Evolutionary conservation across 2,113 vertebrate genomes (phyloP).

Genomic region (Rhinoderma darwinii): DNA sequence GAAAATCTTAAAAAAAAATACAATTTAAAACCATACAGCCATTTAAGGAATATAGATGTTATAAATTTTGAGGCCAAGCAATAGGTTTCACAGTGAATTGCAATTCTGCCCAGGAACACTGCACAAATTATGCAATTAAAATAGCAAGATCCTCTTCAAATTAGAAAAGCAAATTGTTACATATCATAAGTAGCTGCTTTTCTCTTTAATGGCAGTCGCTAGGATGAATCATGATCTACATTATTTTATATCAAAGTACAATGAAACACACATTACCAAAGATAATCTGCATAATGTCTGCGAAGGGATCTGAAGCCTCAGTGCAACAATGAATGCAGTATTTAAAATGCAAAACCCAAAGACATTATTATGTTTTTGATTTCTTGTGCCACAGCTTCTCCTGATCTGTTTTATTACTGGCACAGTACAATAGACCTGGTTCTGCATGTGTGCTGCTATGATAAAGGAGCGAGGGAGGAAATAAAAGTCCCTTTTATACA

Average conservation of each 20-base stretch:
- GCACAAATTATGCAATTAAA: slow-evolving; percentile 79
- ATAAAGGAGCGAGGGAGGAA: slow-evolving; percentile 79
- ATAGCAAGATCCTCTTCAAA: slow-evolving; percentile 80
- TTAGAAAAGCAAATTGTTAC: slow-evolving; percentile 88
- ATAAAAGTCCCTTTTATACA: slow-evolving; percentile 78
- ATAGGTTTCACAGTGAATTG: slow-evolving; percentile 71
- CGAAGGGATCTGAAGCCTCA: slow-evolving; percentile 81
- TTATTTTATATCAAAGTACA: slow-evolving; percentile 88
- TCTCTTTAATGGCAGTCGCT: slow-evolving; percentile 81
- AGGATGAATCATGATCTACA: slow-evolving; percentile 79
- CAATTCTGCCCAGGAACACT: slow-evolving; percentile 73
- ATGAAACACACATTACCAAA: slow-evolving; percentile 85
- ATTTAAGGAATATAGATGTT: slow-evolving; percentile 70
- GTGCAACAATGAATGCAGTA: slow-evolving; percentile 81
- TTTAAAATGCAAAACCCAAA: slow-evolving; percentile 87
- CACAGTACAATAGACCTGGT: slow-evolving; percentile 71
- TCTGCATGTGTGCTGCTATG: slow-evolving; percentile 74
- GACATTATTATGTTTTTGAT: slow-evolving; percentile 85
- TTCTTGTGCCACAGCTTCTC: slow-evolving; percentile 79
- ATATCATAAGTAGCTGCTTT: slow-evolving; percentile 82
- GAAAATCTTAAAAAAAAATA: slow-evolving; percentile 51
- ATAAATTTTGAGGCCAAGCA: slow-evolving; percentile 69
- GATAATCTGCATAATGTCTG: slow-evolving; percentile 85
- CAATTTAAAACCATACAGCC: slow-evolving; percentile 60
- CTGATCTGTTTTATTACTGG: slow-evolving; percentile 77